These are phyloP conservation scores for Eumerus sabulonum DNA, from an alignment of 2,888 invertebrate species.

Conservation along the genomic window DNA sequence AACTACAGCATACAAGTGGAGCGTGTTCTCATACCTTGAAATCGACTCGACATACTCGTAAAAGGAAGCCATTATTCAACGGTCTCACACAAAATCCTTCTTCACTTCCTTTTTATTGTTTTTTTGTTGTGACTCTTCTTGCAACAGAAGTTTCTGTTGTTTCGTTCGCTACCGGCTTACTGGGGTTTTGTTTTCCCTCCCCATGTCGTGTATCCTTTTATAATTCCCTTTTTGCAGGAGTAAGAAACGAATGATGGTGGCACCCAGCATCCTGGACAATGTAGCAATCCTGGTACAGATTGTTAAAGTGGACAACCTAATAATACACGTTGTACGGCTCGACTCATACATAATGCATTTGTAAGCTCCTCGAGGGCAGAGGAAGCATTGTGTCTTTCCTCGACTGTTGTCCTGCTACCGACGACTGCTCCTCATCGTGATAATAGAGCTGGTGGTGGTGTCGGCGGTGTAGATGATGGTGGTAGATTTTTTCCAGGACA, in stretches of 20 bases:
- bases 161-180: slow-evolving; percentile 45
- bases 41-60: slow-evolving; percentile 31
- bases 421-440: too few relatives aligned
- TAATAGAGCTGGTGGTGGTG: neutral
- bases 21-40: slow-evolving; percentile 17
- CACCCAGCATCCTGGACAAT: slow-evolving; percentile 55
- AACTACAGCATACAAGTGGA: slow-evolving; percentile 20
- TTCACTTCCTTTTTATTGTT: too few relatives aligned
- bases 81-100: slow-evolving; percentile 68
- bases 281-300: slow-evolving; percentile 66
- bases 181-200: slow-evolving; percentile 54
- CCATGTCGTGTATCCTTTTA: slow-evolving; percentile 60
- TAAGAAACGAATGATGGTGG: slow-evolving; percentile 1
- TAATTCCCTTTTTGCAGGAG: slow-evolving; percentile 64
- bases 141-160: neutral
- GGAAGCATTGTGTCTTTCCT: neutral
- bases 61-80: slow-evolving; percentile 65
- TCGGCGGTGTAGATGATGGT: slow-evolving; percentile 4
- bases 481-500: slow-evolving; percentile 54
- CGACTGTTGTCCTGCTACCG: too few relatives aligned
- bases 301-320: slow-evolving; percentile 69
- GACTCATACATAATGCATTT: slow-evolving; percentile 69
- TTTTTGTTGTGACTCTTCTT: too few relatives aligned
- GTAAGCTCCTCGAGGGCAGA: slow-evolving; percentile 56
- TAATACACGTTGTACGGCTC: slow-evolving; percentile 68